Evolutionary conservation across 2,888 invertebrate genomes (phyloP), one percentile per base, ranked within the genome.

Genomic region (Desoria tigrina): DNA sequence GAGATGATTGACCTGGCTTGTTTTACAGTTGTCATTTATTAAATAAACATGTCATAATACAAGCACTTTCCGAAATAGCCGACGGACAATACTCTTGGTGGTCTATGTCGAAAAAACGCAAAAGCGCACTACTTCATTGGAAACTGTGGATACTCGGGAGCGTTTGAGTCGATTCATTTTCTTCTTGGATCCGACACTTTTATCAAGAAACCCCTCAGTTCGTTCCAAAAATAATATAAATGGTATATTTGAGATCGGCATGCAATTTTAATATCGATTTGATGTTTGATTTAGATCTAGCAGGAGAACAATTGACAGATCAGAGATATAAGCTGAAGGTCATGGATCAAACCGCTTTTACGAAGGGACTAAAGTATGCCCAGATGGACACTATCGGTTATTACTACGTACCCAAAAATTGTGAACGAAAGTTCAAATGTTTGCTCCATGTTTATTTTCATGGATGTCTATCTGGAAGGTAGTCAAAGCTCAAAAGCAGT

Each of bases 131-230:
- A 39, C 6, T 75, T 66, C 37, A 70, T 66, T 23, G 66, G 68
- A 28, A 74, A 74, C 56, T 75, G 75, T 64, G 74, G 72, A 0
- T 68, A 71, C 11, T 68, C 72, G 9, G 75, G 75, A 37, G 68
- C 73, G 4, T 64, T 61, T 21, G 75, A 75, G 54, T 65, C 71
- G 6, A 49, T 75, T 0, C 62, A 69, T 45, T 75, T 75, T 57
- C 55, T 74, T 4, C 57, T 26, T n/a, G 53, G 53, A 16, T 53
- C 53, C 4, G 53, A 53, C 26, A 24, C 23, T 7, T 27, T 14
- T 24, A 4, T 53, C 18, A 53, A 27, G 26, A 14, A 18, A 23
- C 14, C 53, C n/a, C 14, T 6, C 23, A 27, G 53, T 53, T 53
- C 27, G 6, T 23, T 11, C 21, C 23, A n/a, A n/a, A n/a, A n/a